Evolutionary conservation across 1,140 invertebrate genomes (phyloP).

Genomic region (Saccostrea glomerata): DNA sequence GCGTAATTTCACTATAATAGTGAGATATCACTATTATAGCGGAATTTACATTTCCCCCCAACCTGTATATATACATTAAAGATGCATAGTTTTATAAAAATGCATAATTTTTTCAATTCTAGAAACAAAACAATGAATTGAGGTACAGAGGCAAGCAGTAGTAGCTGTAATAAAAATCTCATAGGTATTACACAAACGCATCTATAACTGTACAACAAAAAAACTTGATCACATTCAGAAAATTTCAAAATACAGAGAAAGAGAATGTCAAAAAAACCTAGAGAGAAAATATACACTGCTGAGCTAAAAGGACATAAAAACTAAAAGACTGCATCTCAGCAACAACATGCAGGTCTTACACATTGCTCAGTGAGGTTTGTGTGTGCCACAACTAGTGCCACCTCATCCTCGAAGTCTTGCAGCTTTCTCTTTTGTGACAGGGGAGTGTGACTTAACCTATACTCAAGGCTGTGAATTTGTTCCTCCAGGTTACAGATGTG

Average conservation of each 20-base stretch:
- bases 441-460: slow-evolving; percentile 54
- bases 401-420: slow-evolving; percentile 66
- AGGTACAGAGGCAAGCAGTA: no score
- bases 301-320: neutral
- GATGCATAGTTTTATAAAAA: no score
- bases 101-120: no score
- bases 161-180: neutral
- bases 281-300: neutral
- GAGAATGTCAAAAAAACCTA: neutral
- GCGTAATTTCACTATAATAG: no score
- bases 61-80: no score
- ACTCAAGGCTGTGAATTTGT: slow-evolving; percentile 66
- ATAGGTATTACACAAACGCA: neutral
- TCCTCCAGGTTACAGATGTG: slow-evolving; percentile 67
- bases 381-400: slow-evolving; percentile 68
- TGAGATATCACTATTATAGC: no score
- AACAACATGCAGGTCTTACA: slow-evolving; percentile 56
- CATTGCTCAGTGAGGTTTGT: slow-evolving; percentile 63
- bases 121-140: no score
- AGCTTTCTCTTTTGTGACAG: slow-evolving; percentile 55
- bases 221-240: neutral
- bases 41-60: no score
- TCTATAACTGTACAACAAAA: neutral
- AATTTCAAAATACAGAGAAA: neutral
- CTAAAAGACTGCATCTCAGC: neutral